phyloP scores from a whole-genome alignment of 2,113 vertebrate species.

The Camelus dromedarius region DNA sequence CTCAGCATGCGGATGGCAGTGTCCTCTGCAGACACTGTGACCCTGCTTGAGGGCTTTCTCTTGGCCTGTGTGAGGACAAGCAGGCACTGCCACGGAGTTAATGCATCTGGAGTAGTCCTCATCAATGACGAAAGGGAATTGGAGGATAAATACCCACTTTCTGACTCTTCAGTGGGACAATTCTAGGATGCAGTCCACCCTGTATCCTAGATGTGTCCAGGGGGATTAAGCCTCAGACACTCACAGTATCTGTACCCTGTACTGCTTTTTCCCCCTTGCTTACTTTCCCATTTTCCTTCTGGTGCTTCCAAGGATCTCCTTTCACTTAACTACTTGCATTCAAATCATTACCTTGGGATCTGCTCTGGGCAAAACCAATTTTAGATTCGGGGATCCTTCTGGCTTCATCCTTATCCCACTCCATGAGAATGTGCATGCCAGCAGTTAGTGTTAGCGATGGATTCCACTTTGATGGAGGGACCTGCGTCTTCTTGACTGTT shows the following conservation, averaged over 20 bases:
- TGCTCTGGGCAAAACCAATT: constrained; percentile 24
- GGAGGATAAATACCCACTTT: background rate
- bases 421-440: background rate
- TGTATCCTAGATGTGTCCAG: background rate
- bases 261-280: background rate
- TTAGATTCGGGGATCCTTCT: background rate
- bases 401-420: background rate
- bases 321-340: background rate
- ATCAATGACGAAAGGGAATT: background rate
- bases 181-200: background rate
- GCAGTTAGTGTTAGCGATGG: background rate
- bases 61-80: background rate
- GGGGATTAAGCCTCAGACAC: background rate
- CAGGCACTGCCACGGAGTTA: background rate
- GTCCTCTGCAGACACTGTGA: background rate
- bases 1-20: background rate
- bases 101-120: background rate
- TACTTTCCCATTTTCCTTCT: background rate
- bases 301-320: background rate
- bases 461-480: constrained; percentile 52
- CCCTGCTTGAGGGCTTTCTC: background rate
- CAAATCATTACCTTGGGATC: background rate
- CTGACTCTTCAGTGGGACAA: background rate
- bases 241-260: background rate
- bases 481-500: constrained; percentile 56